Evolutionary conservation across 2,797 vertebrate genomes (phyloP), one percentile per base, ranked within the genome.

Genomic region (Leptoclinus maculatus): DNA sequence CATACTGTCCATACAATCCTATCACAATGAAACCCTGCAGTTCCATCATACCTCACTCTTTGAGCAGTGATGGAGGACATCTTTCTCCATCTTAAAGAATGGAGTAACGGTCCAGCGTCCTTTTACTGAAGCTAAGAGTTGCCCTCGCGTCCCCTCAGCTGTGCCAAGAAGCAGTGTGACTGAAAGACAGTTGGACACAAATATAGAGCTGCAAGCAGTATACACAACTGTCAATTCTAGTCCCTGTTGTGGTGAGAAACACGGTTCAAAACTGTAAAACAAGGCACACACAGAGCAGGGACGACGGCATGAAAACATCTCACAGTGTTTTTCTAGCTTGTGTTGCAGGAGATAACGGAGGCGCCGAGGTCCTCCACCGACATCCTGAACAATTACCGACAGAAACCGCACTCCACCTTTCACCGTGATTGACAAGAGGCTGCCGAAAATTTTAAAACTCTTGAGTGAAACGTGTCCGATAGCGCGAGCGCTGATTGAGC

Each of bases 361-460:
- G n/a, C 3, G 4, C 14, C 0, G 2, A 49, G 38, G 16, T 27
- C 36, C 21, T 17, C n/a, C n/a, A 53, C 34, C 58, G 32, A 81
- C 73, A 39, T 29, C 41, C 11, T 29, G 58, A 57, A n/a, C 29
- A 5, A 7, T 65, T 53, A 41, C 29, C 60, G 5, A 79, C 83
- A 78, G 49, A 74, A 71, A 47, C 23, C 9, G 1, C 57, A 11
- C 34, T 60, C 68, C 51, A 54, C 67, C 59, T 71, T 29, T 23
- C 0, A n/a, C 27, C 36, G 3, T 86, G 85, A 90, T 59, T 89
- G 85, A 88, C 86, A 77, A 0, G 3, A 74, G n/a, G 27, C 63
- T 77, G 54, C 39, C 88, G 47, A 77, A 83, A 75, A 57, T 86
- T 81, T 84, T 4, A 84, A 86, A 69, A 29, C 29, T 39, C 62